Evolutionary conservation across 2,797 vertebrate genomes (phyloP).

Genomic region (Pempheris klunzingeri): DNA sequence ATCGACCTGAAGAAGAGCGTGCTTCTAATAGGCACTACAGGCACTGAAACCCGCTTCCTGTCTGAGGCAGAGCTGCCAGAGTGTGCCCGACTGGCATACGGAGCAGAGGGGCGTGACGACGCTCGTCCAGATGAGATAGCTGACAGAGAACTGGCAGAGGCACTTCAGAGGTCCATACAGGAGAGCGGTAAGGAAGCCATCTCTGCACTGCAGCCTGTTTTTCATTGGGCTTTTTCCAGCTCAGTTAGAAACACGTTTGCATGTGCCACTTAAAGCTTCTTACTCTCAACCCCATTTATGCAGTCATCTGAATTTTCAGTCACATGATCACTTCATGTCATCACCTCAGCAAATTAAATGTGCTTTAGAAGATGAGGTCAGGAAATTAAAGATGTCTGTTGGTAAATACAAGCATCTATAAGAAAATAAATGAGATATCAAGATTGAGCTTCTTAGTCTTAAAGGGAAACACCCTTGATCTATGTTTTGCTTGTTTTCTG

Average conservation of each 20-base stretch:
- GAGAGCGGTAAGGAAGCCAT: conserved; percentile 91
- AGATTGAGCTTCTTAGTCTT: conserved; percentile 27
- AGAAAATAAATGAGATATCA: not conserved
- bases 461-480: conserved; percentile 47
- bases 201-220: conserved; percentile 51
- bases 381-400: conserved; percentile 6
- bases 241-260: conserved; percentile 71
- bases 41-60: conserved; percentile 95
- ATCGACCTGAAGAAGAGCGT: conserved; percentile 98
- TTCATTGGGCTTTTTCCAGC: conserved; percentile 52
- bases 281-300: conserved; percentile 73
- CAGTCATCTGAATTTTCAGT: conserved; percentile 65
- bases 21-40: conserved; percentile 95
- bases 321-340: conserved; percentile 71
- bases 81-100: conserved; percentile 94
- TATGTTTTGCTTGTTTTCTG: not conserved
- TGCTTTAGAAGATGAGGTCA: conserved; percentile 26
- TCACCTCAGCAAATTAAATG: conserved; percentile 53
- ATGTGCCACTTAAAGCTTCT: conserved; percentile 79
- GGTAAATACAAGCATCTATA: not conserved
- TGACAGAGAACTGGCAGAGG: conserved; percentile 96
- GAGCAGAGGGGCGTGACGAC: conserved; percentile 90
- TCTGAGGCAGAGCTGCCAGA: conserved; percentile 96
- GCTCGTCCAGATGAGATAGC: conserved; percentile 92
- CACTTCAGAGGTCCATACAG: conserved; percentile 95